These are phyloP conservation scores for Drosophila miranda DNA, from an alignment of 1,140 invertebrate species.

Conservation along the genomic window DNA sequence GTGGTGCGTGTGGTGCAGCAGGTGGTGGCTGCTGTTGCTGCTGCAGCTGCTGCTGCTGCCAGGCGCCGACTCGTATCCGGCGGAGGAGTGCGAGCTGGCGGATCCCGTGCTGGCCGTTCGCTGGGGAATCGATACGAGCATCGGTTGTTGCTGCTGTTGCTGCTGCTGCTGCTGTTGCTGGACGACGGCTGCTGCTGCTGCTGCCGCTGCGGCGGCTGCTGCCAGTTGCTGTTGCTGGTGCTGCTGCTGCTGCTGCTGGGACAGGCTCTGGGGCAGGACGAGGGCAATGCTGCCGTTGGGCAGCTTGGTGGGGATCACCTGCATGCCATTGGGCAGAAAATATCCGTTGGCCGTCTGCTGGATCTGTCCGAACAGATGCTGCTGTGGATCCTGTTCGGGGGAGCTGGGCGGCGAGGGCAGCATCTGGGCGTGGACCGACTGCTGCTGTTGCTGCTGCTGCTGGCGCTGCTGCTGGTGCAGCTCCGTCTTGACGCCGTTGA, in stretches of 20 bases:
- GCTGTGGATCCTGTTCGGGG: constrained; percentile 81
- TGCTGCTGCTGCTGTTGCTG: constrained; percentile 83
- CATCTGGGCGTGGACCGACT: constrained; percentile 82
- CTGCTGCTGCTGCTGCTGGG: constrained; percentile 82
- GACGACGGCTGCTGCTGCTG: constrained; percentile 83
- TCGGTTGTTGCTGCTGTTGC: constrained; percentile 84
- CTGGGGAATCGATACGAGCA: constrained; percentile 88
- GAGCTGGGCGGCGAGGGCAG: constrained; percentile 82
- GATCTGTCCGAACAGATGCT: constrained; percentile 82
- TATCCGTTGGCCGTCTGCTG: constrained; percentile 85
- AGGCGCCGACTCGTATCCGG: constrained; percentile 77
- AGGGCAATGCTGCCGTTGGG: constrained; percentile 91
- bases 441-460: constrained; percentile 42
- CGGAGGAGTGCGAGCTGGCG: constrained; percentile 85
- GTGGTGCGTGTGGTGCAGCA: constrained; percentile 52
- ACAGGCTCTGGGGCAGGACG: constrained; percentile 86
- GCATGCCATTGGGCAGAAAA: constrained; percentile 86
- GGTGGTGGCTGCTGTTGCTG: constrained; percentile 22
- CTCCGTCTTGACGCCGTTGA: constrained; percentile 83
- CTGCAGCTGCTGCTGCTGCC: constrained; percentile 63
- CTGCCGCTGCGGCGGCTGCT: constrained; percentile 64
- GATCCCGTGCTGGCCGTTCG: constrained; percentile 87
- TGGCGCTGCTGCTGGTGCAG: constrained; percentile 81
- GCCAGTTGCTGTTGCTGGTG: constrained; percentile 43
- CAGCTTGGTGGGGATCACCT: constrained; percentile 90